Conservation (phyloP, 2,113 vertebrate species). For the Origma solitaria region DNA sequence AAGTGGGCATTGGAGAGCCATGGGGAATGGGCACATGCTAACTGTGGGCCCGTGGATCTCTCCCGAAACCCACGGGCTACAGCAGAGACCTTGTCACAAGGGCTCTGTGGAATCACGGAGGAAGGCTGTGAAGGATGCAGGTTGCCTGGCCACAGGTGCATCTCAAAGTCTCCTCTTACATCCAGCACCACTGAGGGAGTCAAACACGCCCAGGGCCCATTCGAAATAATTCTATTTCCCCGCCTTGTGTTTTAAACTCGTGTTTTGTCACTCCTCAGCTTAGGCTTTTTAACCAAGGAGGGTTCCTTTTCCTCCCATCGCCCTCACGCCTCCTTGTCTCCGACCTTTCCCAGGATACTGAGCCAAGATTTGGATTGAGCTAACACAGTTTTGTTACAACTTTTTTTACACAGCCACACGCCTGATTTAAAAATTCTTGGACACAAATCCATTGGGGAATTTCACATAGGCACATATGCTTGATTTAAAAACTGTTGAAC, state of each 20-base stretch:
- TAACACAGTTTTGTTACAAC: fast-evolving
- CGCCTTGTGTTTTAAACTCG: background rate
- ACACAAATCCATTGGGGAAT: fast-evolving
- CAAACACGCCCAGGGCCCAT: fast-evolving
- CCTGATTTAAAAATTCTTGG: too few relatives aligned
- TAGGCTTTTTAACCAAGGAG: background rate
- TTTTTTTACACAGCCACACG: fast-evolving
- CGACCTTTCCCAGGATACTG: fast-evolving
- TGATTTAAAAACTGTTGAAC: background rate
- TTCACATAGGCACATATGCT: fast-evolving
- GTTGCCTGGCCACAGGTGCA: background rate
- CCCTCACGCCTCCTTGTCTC: fast-evolving
- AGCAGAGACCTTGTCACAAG: background rate
- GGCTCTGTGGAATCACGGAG: background rate
- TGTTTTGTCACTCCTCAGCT: background rate
- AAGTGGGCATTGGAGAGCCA: background rate
- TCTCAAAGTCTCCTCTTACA: background rate
- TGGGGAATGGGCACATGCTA: fast-evolving
- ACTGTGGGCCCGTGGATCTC: fast-evolving
- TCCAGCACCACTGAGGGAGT: fast-evolving
- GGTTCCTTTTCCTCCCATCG: fast-evolving
- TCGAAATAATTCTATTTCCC: fast-evolving
- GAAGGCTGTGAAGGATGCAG: fast-evolving
- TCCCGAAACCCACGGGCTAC: fast-evolving
- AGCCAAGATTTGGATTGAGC: fast-evolving